Conservation (phyloP, 2,888 invertebrate species). For the Pollenia angustigena region DNA sequence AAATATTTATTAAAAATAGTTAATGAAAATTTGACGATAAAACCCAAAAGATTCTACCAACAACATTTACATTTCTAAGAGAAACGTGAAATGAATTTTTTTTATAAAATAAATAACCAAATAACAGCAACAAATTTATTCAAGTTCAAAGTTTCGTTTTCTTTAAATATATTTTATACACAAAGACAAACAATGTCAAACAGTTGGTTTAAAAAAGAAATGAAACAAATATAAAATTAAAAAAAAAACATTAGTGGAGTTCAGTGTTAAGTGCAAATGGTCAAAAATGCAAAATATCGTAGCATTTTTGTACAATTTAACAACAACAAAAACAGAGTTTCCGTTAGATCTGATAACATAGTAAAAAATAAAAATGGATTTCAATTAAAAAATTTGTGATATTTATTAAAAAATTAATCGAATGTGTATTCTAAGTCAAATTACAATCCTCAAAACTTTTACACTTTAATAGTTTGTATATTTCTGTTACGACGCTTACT, state of each 20-base stretch:
- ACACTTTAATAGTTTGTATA: too few relatives aligned
- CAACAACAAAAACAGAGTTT: too few relatives aligned
- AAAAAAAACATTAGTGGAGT: neutral
- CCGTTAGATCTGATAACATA: too few relatives aligned
- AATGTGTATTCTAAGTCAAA: too few relatives aligned
- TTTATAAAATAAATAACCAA: slow-evolving; percentile 5
- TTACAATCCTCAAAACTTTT: too few relatives aligned
- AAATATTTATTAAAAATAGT: slow-evolving; percentile 25
- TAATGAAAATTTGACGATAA: neutral
- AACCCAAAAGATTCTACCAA: neutral
- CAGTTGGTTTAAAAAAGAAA: neutral
- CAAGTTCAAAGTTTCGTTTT: slow-evolving; percentile 64
- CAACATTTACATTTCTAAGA: slow-evolving; percentile 47
- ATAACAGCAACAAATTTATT: slow-evolving; percentile 32
- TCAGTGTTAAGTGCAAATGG: too few relatives aligned
- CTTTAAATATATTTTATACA: neutral
- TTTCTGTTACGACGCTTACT: too few relatives aligned
- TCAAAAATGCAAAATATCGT: too few relatives aligned
- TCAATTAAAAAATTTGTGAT: too few relatives aligned
- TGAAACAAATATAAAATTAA: slow-evolving; percentile 8
- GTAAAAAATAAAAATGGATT: too few relatives aligned
- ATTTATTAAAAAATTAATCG: too few relatives aligned
- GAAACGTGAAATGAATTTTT: slow-evolving; percentile 15
- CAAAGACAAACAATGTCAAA: neutral
- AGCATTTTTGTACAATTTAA: too few relatives aligned